Conservation (phyloP, 1,140 invertebrate genomes). For the Ooceraea biroi region DNA sequence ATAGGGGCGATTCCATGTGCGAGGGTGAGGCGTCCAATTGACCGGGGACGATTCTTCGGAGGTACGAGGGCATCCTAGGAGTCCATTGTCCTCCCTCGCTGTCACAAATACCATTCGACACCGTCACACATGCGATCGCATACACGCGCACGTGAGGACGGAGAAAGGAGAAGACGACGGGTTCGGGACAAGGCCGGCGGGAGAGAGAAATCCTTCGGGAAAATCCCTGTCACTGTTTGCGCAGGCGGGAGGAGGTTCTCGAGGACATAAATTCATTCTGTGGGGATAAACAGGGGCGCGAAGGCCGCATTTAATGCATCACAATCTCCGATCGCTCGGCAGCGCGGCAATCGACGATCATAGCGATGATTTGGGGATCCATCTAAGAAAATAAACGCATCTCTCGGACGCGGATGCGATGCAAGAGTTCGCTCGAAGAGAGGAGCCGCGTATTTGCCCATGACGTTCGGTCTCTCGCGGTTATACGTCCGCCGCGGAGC, state of each 20-base stretch:
- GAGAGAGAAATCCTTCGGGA: neutral
- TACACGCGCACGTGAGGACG: slow-evolving; percentile 21
- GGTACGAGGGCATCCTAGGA: slow-evolving; percentile 72
- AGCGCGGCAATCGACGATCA: neutral
- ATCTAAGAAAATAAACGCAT: slow-evolving; percentile 54
- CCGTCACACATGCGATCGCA: slow-evolving; percentile 15
- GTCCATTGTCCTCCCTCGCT: slow-evolving; percentile 72
- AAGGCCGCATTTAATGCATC: slow-evolving; percentile 24
- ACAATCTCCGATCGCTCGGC: neutral
- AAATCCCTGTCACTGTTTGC: slow-evolving; percentile 63
- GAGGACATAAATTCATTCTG: slow-evolving; percentile 23
- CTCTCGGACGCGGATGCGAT: slow-evolving; percentile 9
- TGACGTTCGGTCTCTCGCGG: slow-evolving; percentile 4
- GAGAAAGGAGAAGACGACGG: slow-evolving; percentile 11
- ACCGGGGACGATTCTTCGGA: slow-evolving; percentile 47
- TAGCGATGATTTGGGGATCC: slow-evolving; percentile 8
- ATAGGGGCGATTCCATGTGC: slow-evolving; percentile 59
- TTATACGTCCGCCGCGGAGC: neutral
- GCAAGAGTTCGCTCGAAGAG: neutral
- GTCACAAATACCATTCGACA: slow-evolving; percentile 44
- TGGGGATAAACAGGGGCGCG: slow-evolving; percentile 59
- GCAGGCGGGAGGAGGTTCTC: slow-evolving; percentile 13
- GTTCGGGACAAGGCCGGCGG: neutral
- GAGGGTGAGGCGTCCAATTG: slow-evolving; percentile 57
- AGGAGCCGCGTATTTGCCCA: slow-evolving; percentile 30